Evolutionary conservation across 2,797 vertebrate genomes (phyloP).

Genomic region (Atherinosoma microstoma): DNA sequence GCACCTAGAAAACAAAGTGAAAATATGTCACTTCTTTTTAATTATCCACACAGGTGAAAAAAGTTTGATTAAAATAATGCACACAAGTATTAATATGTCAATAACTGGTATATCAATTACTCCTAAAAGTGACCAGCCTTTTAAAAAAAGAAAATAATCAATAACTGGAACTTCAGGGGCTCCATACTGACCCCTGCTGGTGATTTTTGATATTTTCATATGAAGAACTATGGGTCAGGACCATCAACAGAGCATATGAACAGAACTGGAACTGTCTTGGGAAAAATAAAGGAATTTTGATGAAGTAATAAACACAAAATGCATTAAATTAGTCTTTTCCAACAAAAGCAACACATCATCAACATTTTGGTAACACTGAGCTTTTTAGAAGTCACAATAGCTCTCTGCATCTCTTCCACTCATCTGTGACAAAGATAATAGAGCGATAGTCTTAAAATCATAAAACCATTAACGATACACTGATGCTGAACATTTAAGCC

Average conservation of each 20-base stretch:
- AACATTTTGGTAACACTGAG: slow-evolving; percentile 22
- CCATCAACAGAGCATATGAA: not conserved
- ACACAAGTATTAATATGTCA: not conserved
- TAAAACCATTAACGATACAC: not conserved
- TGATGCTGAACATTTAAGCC: slow-evolving; percentile 23
- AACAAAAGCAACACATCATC: slow-evolving; percentile 19
- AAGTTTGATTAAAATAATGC: not conserved
- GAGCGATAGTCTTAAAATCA: not conserved
- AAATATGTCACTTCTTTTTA: too few relatives aligned
- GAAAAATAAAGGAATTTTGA: not conserved
- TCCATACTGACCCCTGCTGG: not conserved
- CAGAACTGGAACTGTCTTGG: not conserved
- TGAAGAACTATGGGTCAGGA: not conserved
- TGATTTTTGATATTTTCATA: not conserved
- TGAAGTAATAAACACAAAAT: not conserved
- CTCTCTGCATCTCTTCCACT: not conserved
- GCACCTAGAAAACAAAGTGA: too few relatives aligned
- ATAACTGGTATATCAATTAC: not conserved
- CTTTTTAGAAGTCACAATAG: not conserved
- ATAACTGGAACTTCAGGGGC: not conserved
- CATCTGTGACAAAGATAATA: not conserved
- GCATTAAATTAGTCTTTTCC: not conserved
- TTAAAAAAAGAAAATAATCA: not conserved
- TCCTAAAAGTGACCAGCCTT: not conserved
- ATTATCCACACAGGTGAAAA: not conserved